These are phyloP conservation scores for Drosophila guanche DNA, from an alignment of 1,140 invertebrate species.

Conservation along the genomic window DNA sequence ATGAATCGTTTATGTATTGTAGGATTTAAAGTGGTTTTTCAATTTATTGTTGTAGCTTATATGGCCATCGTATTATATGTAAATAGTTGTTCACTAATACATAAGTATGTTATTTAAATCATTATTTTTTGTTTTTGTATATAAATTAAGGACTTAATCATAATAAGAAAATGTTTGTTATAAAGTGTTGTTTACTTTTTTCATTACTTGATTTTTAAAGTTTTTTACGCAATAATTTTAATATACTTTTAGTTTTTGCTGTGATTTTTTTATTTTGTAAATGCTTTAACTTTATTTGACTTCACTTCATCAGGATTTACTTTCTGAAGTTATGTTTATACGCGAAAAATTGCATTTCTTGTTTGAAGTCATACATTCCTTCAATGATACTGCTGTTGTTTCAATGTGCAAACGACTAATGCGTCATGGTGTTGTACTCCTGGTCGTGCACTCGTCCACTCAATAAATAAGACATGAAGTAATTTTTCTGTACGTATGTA, in stretches of 20 bases:
- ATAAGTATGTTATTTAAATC: conserved; percentile 78
- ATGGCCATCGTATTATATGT: conserved; percentile 78
- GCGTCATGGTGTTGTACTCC: conserved; percentile 20
- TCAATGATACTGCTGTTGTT: conserved; percentile 41
- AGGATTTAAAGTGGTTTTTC: conserved; percentile 73
- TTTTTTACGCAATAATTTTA: conserved; percentile 59
- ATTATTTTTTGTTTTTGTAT: conserved; percentile 78
- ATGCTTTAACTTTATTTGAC: conserved; percentile 79
- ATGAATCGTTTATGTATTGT: conserved; percentile 64
- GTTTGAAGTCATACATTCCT: conserved; percentile 43
- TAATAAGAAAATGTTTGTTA: conserved; percentile 76
- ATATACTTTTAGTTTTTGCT: conserved; percentile 54
- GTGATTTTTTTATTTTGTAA: conserved; percentile 67
- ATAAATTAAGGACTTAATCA: conserved; percentile 79
- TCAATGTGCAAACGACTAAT: conserved; percentile 47
- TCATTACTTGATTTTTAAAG: conserved; percentile 63
- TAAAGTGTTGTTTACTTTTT: conserved; percentile 60
- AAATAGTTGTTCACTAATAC: conserved; percentile 77
- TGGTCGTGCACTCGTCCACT: conserved; percentile 26
- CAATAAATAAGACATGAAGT: conserved; percentile 52
- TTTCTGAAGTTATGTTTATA: conserved; percentile 46
- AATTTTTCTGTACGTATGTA: conserved; percentile 68
- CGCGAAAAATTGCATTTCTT: conserved; percentile 46
- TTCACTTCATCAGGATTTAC: conserved; percentile 64
- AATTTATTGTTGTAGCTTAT: conserved; percentile 80